Base-by-base conservation (phyloP, 2,113 vertebrate species). In the Azemiops feae region DNA sequence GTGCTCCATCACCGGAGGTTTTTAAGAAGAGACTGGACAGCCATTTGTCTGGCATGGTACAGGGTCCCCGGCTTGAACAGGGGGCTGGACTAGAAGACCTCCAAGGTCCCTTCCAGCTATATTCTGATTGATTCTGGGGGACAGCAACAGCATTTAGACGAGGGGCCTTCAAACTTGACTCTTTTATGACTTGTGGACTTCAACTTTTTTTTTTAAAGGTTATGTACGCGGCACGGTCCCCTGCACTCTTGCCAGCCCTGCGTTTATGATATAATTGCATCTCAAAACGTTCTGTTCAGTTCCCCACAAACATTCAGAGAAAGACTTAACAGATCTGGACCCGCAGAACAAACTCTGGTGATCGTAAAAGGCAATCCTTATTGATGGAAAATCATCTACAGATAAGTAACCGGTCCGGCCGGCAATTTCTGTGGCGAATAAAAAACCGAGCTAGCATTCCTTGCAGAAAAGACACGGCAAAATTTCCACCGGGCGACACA, bases 371-470 rank as follows among this genome's bases (percentile, higher is more conserved):
- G 16, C 94, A 93, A 20, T 43, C 92, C 30, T 45, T 69, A 22
- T 93, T 58, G 12, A 55, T 1, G 58, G 85, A 2, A 52, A 47
- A 53, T 30, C 90, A 88, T 57, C 30, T 87, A 81, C 64, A 39
- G 86, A n/a, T 43, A 91, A 55, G 58, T 87, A 43, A 39, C 3
- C 92, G 87, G 87, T 89, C 93, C 89, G 91, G 87, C 94, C 92
- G 93, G 93, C 60, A 89, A 88, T 95, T 94, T 93, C 1, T 9
- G 52, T 47, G 58, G 58, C 58, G 86, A 94, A 94, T 53, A 89
- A 87, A 8, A 30, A 18, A 55, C 47, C 47, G 5, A 64, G 87
- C 9, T 16, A 16, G 91, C 88, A 39, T 89, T 89, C 93, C 45
- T 93, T 54, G 53, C 91, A 88, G 92, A 93, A 89, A 3, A 39